Base-by-base conservation (phyloP, 2,113 vertebrate genomes). In the Pandion haliaetus region DNA sequence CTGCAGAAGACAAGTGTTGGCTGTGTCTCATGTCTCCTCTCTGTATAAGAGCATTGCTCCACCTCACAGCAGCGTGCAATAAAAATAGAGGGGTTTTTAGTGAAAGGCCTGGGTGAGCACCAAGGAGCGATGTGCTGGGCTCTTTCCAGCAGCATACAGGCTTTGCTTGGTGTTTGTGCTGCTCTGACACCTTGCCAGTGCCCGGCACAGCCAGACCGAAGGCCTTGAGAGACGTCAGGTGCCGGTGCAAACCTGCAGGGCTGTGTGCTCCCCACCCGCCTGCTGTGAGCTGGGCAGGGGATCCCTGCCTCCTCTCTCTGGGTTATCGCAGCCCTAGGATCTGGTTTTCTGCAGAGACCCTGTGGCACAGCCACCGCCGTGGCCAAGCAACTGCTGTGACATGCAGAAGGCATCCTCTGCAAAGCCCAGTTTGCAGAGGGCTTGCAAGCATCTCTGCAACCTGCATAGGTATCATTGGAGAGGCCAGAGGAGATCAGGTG, bases 381-480 rank as follows among this genome's bases (percentile, higher is more conserved):
- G 32, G 57, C 63, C 44, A 34, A 38, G 42, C 18, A 8, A 16
- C 26, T 1, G 1, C 47, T 4, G 2, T 36, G 61, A 32, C 5
- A 0, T 9, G 5, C 1, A 3, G 18, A 28, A 38, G 45, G 23
- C 70, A 52, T 15, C 36, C 14, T 58, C 50, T 45, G 36, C 2
- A 2, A 58, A 63, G 55, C 32, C 47, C 25, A 5, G 7, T 36
- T 49, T 10, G 5, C 17, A 19, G 42, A 49, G n/a, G 29, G 8
- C 29, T 80, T 21, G 15, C 5, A 16, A 62, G 20, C 5, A 1
- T 36, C 69, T 81, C 21, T 55, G 12, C 54, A 69, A 8, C 32
- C 18, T 44, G 42, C n/a, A 17, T 16, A 36, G 76, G 1, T 55
- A 69, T 9, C 20, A 2, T 18, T 44, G 42, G 26, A 0, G 11